Percentiles rank a stretch among this genome's conserved stretches.
Conservation (phyloP, 2,797 vertebrate genomes). For the Taenioides sp. region DNA sequence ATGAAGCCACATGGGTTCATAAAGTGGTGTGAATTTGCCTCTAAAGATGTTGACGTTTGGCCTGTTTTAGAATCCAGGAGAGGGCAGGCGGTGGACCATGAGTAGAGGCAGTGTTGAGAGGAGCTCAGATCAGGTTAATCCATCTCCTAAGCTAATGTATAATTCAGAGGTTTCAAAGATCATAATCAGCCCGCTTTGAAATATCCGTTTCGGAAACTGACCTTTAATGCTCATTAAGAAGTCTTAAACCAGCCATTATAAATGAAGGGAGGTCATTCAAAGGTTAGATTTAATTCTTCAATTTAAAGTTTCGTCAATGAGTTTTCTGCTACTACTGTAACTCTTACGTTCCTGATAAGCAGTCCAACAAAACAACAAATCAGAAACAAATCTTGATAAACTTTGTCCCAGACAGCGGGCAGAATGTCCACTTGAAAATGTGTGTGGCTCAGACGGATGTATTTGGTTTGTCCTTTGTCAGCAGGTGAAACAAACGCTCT, state of each 20-base stretch:
- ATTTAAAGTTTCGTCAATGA: background rate
- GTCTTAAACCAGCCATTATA: slow-evolving; percentile 12
- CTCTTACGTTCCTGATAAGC: background rate
- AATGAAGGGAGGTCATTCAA: slow-evolving; percentile 11
- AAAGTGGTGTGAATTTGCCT: slow-evolving; percentile 64
- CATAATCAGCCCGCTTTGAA: slow-evolving; percentile 36
- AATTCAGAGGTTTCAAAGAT: slow-evolving; percentile 56
- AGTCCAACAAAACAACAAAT: slow-evolving; percentile 4
- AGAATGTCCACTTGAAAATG: slow-evolving; percentile 11
- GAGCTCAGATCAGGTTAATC: slow-evolving; percentile 36
- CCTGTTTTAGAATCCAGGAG: slow-evolving; percentile 12
- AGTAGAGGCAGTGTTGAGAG: slow-evolving; percentile 27
- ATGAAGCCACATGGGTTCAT: slow-evolving; percentile 52
- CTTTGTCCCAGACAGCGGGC: slow-evolving; percentile 8
- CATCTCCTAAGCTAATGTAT: slow-evolving; percentile 44
- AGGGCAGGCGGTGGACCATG: slow-evolving; percentile 7
- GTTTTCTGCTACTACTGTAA: background rate
- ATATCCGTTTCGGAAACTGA: slow-evolving; percentile 36
- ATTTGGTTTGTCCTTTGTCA: slow-evolving; percentile 24
- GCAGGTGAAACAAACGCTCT: slow-evolving; percentile 1
- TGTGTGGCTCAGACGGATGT: slow-evolving; percentile 17
- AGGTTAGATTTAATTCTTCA: slow-evolving; percentile 17
- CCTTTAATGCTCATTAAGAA: slow-evolving; percentile 36
- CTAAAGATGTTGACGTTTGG: slow-evolving; percentile 40
- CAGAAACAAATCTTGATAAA: slow-evolving; percentile 30